phyloP scores from a whole-genome alignment of 2,888 invertebrate genomes.

The Melipona beecheii region DNA sequence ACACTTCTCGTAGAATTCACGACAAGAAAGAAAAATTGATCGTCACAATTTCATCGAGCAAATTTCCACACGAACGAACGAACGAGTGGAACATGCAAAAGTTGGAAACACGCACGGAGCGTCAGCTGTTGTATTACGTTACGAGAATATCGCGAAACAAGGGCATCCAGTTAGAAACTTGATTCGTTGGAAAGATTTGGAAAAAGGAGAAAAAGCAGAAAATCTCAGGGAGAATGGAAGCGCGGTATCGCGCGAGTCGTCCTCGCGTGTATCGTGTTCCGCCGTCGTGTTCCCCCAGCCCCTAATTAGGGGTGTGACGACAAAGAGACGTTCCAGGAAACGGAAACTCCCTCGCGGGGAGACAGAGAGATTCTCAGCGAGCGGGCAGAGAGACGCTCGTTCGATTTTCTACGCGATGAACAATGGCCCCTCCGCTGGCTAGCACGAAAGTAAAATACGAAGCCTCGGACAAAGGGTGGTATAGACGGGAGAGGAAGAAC shows the following conservation, averaged over 20 bases:
- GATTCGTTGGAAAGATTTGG: no score
- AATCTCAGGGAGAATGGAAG: not conserved
- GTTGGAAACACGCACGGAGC: not conserved
- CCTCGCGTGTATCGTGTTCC: not conserved
- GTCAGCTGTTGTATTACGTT: not conserved
- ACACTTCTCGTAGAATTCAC: not conserved
- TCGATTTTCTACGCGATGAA: slow-evolving; percentile 63
- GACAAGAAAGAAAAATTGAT: not conserved
- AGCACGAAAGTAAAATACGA: slow-evolving; percentile 67
- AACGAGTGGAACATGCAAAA: not conserved
- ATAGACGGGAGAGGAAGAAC: slow-evolving; percentile 51
- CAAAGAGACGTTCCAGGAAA: not conserved
- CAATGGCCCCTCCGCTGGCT: slow-evolving; percentile 59
- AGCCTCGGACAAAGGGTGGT: slow-evolving; percentile 56
- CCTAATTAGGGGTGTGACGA: not conserved
- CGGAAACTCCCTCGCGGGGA: not conserved
- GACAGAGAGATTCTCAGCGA: slow-evolving; percentile 10
- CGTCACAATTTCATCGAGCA: no score
- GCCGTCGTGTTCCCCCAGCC: not conserved
- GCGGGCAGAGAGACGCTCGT: slow-evolving; percentile 22
- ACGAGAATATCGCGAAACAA: not conserved
- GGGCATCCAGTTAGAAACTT: not conserved
- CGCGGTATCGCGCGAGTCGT: not conserved
- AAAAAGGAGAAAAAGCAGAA: not conserved
- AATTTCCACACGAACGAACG: no score